Base-by-base conservation (phyloP, 2,797 vertebrate genomes). In the Scarus forsteni region DNA sequence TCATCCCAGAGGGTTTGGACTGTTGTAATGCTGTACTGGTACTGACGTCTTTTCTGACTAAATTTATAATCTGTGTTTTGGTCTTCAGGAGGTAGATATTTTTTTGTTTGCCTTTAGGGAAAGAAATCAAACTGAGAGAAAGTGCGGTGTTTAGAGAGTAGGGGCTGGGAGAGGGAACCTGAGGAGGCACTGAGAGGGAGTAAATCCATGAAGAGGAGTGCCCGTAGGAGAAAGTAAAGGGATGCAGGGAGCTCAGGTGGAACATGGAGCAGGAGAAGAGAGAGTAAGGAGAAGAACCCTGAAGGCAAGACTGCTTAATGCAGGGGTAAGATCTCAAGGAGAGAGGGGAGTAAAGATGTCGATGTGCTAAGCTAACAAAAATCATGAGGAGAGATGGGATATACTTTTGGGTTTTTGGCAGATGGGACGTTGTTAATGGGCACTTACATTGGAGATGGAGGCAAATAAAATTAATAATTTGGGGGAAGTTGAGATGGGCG, bases 301-400 rank as follows among this genome's bases (percentile, higher is more conserved):
- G 39, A 19, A 50, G 65, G 64, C 36, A 48, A n/a, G 42, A 56
- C 10, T 67, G 58, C 51, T 51, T 56, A 61, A 51, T 56, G 57
- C 44, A 5, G 11, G 27, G 18, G 18, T 39, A 27, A 45, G 16
- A 67, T 44, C 56, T 12, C 12, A 73, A 38, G 10, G 43, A 40
- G 18, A 15, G 10, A 11, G n/a, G 42, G 35, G 7, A 42, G 15
- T 6, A 35, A 5, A 55, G 44, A 55, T 56, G 39, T 46, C 39
- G 1, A 52, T 57, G 35, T 0, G 7, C 45, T 34, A 45, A 46
- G 35, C 72, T 57, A 42, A n/a, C 15, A 36, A n/a, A 62, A 53
- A 46, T 63, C 36, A 63, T 69, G 54, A 34, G 36, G 42, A 19
- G 19, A 74, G 57, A 60, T 36, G 43, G 49, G 43, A 67, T 52